Conservation (phyloP, 2,888 invertebrate species). For the Epiperipatus broadwayi region DNA sequence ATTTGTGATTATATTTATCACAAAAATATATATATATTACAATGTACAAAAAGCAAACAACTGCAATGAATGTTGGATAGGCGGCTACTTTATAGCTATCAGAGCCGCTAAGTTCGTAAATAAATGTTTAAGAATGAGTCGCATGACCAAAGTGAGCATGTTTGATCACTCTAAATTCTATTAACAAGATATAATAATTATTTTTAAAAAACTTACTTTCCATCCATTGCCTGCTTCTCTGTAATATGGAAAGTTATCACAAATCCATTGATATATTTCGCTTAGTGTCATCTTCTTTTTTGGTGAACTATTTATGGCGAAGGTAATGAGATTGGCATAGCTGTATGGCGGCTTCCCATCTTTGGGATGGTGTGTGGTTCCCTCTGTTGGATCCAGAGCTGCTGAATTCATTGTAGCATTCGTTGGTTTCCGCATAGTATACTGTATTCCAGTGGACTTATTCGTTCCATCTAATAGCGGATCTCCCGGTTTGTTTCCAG, state of each 20-base stretch:
- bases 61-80: too few species aligned
- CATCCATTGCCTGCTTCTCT: constrained; percentile 46
- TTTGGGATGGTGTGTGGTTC: constrained; percentile 18
- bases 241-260: constrained; percentile 49
- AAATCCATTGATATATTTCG: constrained; percentile 52
- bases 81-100: too few species aligned
- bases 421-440: constrained; percentile 28
- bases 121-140: too few species aligned
- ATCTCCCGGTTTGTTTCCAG: too few species aligned
- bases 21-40: too few species aligned
- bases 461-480: constrained; percentile 1
- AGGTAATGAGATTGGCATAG: constrained; percentile 47
- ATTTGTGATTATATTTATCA: too few species aligned
- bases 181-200: too few species aligned
- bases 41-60: too few species aligned
- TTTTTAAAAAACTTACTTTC: constrained; percentile 38
- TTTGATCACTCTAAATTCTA: too few species aligned
- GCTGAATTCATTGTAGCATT: not conserved
- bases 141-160: too few species aligned
- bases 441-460: constrained; percentile 36
- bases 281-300: constrained; percentile 51
- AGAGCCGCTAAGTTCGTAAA: too few species aligned
- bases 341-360: constrained; percentile 36
- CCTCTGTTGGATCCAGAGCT: constrained; percentile 15
- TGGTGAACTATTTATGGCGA: constrained; percentile 44